Conservation (phyloP, 2,113 vertebrate species). For the Tichodroma muraria region DNA sequence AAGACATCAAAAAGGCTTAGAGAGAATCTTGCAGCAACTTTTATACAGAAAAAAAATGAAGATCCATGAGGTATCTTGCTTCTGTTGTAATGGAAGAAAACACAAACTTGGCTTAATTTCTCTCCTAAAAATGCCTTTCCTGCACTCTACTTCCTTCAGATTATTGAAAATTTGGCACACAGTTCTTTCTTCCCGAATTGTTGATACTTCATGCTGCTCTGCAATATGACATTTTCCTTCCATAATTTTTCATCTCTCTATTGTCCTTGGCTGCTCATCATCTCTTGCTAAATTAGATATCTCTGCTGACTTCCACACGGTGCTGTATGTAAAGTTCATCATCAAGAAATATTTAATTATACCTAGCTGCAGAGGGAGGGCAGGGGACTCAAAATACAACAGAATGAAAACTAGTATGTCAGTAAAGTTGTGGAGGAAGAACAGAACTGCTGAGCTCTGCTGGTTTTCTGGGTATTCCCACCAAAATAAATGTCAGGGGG, state of each 20-base stretch:
- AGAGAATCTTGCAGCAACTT: not conserved
- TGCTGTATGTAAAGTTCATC: not conserved
- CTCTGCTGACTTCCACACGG: not conserved
- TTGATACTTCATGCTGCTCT: not conserved
- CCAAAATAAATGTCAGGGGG: not conserved
- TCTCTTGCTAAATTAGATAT: not conserved
- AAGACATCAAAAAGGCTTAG: not conserved
- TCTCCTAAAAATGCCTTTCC: not conserved
- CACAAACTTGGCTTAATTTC: not conserved
- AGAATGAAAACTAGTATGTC: not conserved
- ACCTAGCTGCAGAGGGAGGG: not conserved
- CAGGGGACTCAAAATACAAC: not conserved
- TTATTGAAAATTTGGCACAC: not conserved
- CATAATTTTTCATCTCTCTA: not conserved
- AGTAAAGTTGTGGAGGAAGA: not conserved
- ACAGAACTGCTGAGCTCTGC: not conserved
- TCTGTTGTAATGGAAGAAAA: not conserved
- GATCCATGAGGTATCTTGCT: not conserved
- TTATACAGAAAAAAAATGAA: not conserved
- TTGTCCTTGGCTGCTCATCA: not conserved
- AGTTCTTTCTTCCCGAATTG: not conserved
- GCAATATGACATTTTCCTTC: not conserved
- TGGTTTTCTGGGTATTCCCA: not conserved
- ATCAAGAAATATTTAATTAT: not conserved
- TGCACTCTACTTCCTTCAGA: not conserved